A percentile compares a stretch with the other conserved stretches of the same genome.
Conservation (phyloP, 2,797 vertebrate species). For the Mus spretus region DNA sequence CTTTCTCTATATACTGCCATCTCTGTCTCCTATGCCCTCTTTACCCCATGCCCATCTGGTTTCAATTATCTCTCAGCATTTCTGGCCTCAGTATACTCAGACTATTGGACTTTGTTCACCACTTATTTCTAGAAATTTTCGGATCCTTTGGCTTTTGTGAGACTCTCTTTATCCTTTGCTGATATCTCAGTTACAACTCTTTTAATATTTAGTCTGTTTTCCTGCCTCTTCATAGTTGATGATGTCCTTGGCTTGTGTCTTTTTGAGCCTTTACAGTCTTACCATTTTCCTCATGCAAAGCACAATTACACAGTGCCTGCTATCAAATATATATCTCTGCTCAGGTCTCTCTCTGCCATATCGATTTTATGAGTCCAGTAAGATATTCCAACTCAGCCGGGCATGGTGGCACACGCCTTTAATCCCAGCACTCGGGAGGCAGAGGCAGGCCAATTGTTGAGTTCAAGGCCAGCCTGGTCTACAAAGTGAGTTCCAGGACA, state of each 20-base stretch:
- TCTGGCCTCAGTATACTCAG: slow-evolving; percentile 17
- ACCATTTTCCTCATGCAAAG: slow-evolving; percentile 18
- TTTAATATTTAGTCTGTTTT: background rate
- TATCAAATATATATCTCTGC: slow-evolving; percentile 36
- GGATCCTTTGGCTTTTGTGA: slow-evolving; percentile 24
- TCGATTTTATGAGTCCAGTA: background rate
- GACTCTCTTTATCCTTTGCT: slow-evolving; percentile 23
- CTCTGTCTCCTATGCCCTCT: slow-evolving; percentile 15
- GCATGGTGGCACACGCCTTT: too few species aligned
- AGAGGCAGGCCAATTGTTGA: too few species aligned
- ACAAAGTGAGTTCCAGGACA: too few species aligned
- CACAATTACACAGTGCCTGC: slow-evolving; percentile 37
- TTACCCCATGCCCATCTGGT: background rate
- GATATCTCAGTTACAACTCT: background rate
- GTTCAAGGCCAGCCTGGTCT: too few species aligned
- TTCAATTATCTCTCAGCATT: slow-evolving; percentile 12
- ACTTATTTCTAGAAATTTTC: slow-evolving; percentile 11
- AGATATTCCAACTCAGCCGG: slow-evolving; percentile 20
- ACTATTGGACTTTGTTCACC: background rate
- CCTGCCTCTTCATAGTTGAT: slow-evolving; percentile 38
- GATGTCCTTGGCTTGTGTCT: background rate
- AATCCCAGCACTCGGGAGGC: too few species aligned
- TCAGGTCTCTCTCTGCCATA: background rate
- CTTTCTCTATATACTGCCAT: background rate
- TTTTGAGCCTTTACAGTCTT: slow-evolving; percentile 39